These are phyloP conservation scores for Clivina fossor DNA, from an alignment of 2,888 invertebrate species.

Conservation along the genomic window DNA sequence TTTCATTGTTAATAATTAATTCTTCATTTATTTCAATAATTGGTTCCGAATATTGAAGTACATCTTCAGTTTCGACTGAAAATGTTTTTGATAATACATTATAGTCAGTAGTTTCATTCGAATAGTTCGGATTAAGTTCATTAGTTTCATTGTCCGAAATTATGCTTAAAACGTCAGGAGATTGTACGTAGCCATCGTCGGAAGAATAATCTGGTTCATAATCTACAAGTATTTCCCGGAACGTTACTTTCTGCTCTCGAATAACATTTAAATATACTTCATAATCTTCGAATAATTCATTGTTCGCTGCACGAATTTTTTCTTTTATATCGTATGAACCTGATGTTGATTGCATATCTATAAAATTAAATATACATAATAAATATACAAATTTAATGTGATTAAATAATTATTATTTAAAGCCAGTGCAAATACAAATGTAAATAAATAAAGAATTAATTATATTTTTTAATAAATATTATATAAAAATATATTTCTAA, in stretches of 20 bases:
- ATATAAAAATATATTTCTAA: not conserved
- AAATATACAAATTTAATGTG: too few species aligned
- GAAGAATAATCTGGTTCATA: conserved; percentile 55
- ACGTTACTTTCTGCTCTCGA: conserved; percentile 53
- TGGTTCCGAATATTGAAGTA: not conserved
- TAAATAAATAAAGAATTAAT: not conserved
- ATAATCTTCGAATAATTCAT: conserved; percentile 52
- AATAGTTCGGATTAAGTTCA: not conserved
- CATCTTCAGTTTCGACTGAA: too few species aligned
- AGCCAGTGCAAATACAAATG: too few species aligned
- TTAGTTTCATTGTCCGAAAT: conserved; percentile 48
- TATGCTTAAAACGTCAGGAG: conserved; percentile 48
- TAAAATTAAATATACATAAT: conserved; percentile 37
- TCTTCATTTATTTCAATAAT: not conserved
- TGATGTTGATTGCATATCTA: conserved; percentile 55
- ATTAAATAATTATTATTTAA: too few species aligned
- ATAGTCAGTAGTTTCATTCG: not conserved
- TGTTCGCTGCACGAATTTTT: conserved; percentile 58
- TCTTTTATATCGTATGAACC: conserved; percentile 60
- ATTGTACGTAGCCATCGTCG: conserved; percentile 44
- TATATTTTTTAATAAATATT: too few species aligned
- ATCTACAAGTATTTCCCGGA: conserved; percentile 55
- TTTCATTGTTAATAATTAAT: conserved; percentile 12
- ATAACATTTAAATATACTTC: conserved; percentile 34
- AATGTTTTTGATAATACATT: too few species aligned